These are phyloP conservation scores for Phyllostomus discolor DNA, from an alignment of 2,113 vertebrate species.

Conservation along the genomic window DNA sequence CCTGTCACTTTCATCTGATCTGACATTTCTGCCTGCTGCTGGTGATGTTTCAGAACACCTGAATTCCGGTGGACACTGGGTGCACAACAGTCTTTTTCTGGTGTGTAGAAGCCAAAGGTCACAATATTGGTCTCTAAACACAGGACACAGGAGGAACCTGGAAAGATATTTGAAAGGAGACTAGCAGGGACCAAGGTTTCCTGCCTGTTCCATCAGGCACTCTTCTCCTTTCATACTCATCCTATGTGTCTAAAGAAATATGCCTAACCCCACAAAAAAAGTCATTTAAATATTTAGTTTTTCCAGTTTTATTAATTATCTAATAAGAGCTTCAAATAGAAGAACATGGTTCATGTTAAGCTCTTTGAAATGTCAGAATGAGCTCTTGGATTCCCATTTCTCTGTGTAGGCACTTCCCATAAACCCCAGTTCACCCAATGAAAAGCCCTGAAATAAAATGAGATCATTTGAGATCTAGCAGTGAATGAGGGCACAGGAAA, in stretches of 20 bases:
- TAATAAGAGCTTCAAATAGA: neutral
- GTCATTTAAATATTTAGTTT: neutral
- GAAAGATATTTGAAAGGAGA: neutral
- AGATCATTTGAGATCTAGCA: neutral
- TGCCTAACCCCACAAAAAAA: neutral
- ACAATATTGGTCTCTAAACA: neutral
- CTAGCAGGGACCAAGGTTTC: neutral
- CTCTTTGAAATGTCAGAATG: neutral
- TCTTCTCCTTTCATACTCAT: neutral
- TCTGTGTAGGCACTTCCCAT: neutral
- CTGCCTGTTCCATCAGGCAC: neutral
- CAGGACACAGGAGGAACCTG: neutral
- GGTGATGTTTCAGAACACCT: neutral
- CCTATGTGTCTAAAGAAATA: neutral
- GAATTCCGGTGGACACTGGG: neutral
- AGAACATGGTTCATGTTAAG: neutral
- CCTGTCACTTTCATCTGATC: neutral
- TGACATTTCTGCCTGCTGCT: neutral
- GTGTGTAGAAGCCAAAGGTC: neutral
- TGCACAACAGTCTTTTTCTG: neutral
- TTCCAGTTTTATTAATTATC: neutral
- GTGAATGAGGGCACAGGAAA: neutral
- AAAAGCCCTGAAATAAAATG: neutral
- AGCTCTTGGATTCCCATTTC: neutral
- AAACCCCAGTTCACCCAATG: neutral